Conservation (phyloP, 2,113 vertebrate genomes). For the Prinia subflava region DNA sequence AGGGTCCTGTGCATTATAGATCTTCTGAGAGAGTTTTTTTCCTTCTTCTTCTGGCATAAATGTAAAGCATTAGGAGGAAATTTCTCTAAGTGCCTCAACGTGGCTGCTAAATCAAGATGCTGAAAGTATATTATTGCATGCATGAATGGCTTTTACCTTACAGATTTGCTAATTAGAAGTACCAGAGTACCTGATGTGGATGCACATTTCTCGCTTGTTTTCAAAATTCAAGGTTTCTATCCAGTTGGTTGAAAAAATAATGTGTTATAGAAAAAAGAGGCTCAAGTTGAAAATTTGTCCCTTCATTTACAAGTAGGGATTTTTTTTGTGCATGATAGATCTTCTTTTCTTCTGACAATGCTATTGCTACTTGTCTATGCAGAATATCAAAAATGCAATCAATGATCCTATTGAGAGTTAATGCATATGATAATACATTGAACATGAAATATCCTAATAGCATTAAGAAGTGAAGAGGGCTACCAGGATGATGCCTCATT, state of each 20-base stretch:
- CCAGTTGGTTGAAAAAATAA: neutral
- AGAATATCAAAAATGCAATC: neutral
- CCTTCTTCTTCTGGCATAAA: constrained; percentile 31
- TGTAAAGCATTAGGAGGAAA: constrained; percentile 48
- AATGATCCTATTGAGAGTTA: neutral
- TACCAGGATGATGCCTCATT: neutral
- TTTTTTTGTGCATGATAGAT: neutral
- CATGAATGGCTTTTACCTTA: constrained; percentile 55
- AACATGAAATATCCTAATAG: neutral
- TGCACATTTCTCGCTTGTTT: constrained; percentile 9
- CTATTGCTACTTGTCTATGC: constrained; percentile 8
- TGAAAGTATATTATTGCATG: constrained; percentile 52
- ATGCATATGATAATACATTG: neutral
- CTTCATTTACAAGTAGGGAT: neutral
- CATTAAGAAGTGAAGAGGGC: neutral
- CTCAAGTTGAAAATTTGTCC: neutral
- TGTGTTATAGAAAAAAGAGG: neutral
- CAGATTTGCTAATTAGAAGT: constrained; percentile 30
- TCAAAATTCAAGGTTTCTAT: neutral
- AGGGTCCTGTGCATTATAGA: neutral
- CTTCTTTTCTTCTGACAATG: neutral
- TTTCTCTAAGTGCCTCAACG: constrained; percentile 51
- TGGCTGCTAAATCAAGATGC: constrained; percentile 53
- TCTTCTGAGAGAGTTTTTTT: constrained; percentile 5
- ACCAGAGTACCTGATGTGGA: constrained; percentile 3